Conservation (phyloP, 2,113 vertebrate species). For the Trematocara zebra region DNA sequence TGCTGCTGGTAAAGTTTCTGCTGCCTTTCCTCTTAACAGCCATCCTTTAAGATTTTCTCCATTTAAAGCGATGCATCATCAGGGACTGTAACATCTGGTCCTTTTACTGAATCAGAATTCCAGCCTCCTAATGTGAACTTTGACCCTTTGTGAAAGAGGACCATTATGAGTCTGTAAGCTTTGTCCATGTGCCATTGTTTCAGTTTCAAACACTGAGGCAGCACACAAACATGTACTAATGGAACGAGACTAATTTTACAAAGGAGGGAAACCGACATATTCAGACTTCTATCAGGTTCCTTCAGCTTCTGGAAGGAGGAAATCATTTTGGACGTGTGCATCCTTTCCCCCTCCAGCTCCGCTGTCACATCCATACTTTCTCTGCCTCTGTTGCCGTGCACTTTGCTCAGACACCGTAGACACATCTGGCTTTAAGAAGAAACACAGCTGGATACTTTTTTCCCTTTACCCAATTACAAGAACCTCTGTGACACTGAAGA, state of each 20-base stretch:
- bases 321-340: neutral
- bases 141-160: neutral
- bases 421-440: neutral
- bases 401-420: neutral
- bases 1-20: neutral
- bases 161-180: neutral
- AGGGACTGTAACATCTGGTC: neutral
- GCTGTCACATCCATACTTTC: neutral
- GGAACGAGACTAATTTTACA: neutral
- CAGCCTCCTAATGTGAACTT: neutral
- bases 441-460: neutral
- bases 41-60: neutral
- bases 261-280: neutral
- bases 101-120: neutral
- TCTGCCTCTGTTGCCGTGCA: neutral
- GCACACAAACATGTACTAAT: neutral
- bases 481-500: neutral
- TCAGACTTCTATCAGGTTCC: neutral
- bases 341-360: neutral
- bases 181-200: neutral
- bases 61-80: rapidly evolving
- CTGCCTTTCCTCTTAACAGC: neutral
- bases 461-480: neutral
- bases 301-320: neutral
- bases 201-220: neutral